These are phyloP conservation scores for Melanitta fusca DNA, from an alignment of 2,797 vertebrate genomes.

Conservation along the genomic window DNA sequence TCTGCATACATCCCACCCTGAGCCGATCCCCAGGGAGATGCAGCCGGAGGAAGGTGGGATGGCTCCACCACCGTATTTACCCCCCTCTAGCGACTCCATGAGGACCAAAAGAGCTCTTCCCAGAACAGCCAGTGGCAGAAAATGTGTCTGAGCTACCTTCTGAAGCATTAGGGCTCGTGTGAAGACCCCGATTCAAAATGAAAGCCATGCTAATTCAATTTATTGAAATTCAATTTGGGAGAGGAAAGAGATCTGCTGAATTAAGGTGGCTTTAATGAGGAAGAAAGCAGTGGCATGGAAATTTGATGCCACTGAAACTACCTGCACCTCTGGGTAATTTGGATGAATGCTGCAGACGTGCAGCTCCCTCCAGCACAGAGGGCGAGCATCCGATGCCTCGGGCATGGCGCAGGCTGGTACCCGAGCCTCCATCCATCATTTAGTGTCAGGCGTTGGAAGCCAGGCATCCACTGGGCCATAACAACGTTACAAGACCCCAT, in stretches of 20 bases:
- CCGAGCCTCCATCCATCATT: background rate
- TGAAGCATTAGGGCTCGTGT: background rate
- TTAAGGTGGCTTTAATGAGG: background rate
- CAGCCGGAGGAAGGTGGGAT: background rate
- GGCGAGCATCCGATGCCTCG: rapidly evolving
- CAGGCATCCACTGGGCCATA: background rate
- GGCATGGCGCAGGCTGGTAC: background rate
- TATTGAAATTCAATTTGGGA: background rate
- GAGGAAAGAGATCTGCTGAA: background rate
- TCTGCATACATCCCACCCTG: background rate
- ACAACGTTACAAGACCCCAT: background rate
- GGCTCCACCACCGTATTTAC: background rate
- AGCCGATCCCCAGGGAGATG: background rate
- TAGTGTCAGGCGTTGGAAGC: background rate
- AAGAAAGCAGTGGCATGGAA: background rate
- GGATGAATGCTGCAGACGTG: background rate
- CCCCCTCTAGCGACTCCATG: background rate
- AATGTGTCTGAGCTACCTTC: background rate
- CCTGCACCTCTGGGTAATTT: background rate
- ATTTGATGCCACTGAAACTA: background rate
- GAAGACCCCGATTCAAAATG: background rate
- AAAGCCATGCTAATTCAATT: background rate
- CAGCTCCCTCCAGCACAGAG: background rate
- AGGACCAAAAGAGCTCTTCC: background rate
- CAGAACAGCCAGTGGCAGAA: background rate